phyloP scores from a whole-genome alignment of 2,797 vertebrate species.

The Galago senegalensis region DNA sequence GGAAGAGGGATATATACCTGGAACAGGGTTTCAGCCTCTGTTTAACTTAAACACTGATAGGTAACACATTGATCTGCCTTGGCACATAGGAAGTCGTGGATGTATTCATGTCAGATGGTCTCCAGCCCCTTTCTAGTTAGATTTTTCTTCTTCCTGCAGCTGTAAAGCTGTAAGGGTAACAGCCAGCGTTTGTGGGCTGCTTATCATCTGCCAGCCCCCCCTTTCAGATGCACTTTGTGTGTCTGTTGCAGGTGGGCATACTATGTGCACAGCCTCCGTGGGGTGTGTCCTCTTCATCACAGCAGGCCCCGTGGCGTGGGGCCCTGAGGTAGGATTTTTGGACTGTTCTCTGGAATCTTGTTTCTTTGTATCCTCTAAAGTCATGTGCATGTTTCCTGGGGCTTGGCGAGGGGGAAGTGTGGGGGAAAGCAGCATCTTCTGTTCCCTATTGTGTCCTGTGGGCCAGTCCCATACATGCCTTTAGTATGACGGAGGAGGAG shows the following conservation, averaged over 20 bases:
- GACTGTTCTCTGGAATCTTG: background rate
- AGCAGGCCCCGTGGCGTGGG: accelerated
- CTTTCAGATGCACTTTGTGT: too few relatives aligned
- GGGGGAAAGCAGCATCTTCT: background rate
- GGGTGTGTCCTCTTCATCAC: accelerated
- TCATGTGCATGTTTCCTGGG: background rate
- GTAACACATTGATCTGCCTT: background rate
- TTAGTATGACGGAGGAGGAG: too few relatives aligned
- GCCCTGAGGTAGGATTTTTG: background rate
- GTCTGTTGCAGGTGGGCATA: background rate
- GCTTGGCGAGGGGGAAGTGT: background rate
- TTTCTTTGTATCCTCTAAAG: background rate
- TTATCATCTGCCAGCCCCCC: too few relatives aligned
- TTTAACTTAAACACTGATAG: background rate
- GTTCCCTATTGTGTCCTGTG: background rate
- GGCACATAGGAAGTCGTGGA: background rate
- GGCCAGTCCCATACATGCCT: background rate
- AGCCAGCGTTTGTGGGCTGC: background rate
- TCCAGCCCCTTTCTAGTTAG: background rate
- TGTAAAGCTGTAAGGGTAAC: background rate
- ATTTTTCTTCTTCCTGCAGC: background rate
- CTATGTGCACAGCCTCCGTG: too few relatives aligned
- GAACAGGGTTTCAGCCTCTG: background rate
- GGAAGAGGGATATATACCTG: too few relatives aligned
- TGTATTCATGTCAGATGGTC: background rate